phyloP scores from a whole-genome alignment of 2,888 invertebrate species.

The Arge pagana region DNA sequence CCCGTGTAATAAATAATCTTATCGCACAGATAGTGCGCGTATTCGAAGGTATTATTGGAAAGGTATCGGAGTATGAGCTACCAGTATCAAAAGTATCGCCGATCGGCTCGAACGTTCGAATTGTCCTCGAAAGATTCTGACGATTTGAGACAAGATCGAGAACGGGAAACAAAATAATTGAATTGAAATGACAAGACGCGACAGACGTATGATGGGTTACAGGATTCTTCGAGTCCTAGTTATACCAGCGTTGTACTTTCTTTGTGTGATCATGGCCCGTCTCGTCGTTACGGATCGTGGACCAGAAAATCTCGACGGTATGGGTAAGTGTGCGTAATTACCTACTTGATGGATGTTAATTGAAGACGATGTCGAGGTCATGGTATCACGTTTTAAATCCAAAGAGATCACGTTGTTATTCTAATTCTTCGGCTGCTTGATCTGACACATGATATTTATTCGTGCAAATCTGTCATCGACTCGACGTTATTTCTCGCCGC shows the following conservation, averaged over 20 bases:
- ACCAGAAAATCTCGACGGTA: constrained; percentile 5
- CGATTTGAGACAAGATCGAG: not conserved
- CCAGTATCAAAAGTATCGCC: constrained; percentile 20
- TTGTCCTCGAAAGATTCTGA: not conserved
- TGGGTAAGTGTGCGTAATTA: constrained; percentile 11
- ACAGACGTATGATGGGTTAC: constrained; percentile 44
- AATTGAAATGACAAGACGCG: constrained; percentile 43
- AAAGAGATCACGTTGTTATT: constrained; percentile 12
- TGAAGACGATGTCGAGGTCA: constrained; percentile 1
- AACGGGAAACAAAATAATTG: too few species aligned
- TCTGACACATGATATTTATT: constrained; percentile 17
- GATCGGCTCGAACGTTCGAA: constrained; percentile 3
- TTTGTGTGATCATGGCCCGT: constrained; percentile 39
- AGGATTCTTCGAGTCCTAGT: constrained; percentile 46
- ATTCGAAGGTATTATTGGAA: constrained; percentile 21
- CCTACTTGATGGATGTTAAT: constrained; percentile 14
- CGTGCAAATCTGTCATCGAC: too few species aligned
- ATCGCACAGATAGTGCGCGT: constrained; percentile 20
- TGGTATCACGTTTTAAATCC: constrained; percentile 16
- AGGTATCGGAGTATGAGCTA: constrained; percentile 10
- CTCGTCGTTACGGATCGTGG: constrained; percentile 32
- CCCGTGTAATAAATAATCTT: constrained; percentile 14
- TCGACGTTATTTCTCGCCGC: too few species aligned
- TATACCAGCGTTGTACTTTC: constrained; percentile 47
- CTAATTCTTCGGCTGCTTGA: not conserved